phyloP scores from a whole-genome alignment of 2,113 vertebrate genomes.

The Corydoras sp. region DNA sequence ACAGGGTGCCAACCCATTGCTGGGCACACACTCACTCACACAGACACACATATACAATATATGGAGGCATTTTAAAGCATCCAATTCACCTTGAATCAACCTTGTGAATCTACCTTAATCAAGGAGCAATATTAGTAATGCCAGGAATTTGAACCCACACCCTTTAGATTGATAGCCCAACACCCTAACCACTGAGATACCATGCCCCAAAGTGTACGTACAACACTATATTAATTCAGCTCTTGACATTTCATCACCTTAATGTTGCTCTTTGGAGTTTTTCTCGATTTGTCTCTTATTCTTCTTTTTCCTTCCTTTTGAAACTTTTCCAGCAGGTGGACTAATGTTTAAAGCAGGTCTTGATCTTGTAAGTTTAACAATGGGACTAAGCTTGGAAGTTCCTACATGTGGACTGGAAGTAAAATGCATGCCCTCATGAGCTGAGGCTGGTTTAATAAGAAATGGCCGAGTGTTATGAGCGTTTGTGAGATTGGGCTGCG shows the following conservation, averaged over 20 bases:
- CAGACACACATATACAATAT: too few relatives aligned
- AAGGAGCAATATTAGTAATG: too few relatives aligned
- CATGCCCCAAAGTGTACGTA: too few relatives aligned
- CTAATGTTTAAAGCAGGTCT: conserved; percentile 56
- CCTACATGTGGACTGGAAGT: conserved; percentile 51
- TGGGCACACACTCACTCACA: too few relatives aligned
- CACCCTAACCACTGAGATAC: too few relatives aligned
- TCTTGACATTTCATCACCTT: conserved; percentile 4
- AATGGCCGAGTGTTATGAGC: conserved; percentile 31
- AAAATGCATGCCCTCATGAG: conserved; percentile 44
- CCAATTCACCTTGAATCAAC: too few relatives aligned
- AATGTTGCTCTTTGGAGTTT: conserved; percentile 30
- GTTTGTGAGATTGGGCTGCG: conserved; percentile 61
- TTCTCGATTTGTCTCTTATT: conserved; percentile 45
- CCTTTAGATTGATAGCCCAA: too few relatives aligned
- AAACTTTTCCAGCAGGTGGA: conserved; percentile 39
- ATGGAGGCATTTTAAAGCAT: too few relatives aligned
- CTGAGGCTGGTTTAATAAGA: conserved; percentile 51
- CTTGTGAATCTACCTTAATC: too few relatives aligned
- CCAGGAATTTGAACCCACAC: too few relatives aligned
- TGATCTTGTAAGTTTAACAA: conserved; percentile 57
- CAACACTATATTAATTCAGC: too few relatives aligned
- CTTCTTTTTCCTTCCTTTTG: conserved; percentile 62
- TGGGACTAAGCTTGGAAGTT: conserved; percentile 52
- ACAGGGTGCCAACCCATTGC: too few relatives aligned